phyloP scores from a whole-genome alignment of 2,797 vertebrate species.

The Phylloscopus collybita region DNA sequence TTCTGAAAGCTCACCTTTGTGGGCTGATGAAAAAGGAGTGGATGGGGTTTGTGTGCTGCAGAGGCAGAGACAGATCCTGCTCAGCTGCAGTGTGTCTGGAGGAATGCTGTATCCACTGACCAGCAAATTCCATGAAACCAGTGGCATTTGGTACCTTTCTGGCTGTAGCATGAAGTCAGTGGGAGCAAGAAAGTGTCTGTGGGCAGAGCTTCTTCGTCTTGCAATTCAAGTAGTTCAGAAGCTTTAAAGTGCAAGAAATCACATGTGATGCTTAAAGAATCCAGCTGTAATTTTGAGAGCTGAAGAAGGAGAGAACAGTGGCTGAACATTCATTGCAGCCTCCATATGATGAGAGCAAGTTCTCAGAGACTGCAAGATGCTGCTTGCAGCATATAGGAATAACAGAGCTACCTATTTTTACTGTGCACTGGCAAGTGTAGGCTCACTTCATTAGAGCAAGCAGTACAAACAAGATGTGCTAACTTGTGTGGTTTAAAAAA shows the following conservation, averaged over 20 bases:
- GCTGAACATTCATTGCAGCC: background rate
- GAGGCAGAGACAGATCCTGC: background rate
- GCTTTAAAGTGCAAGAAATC: conserved; percentile 51
- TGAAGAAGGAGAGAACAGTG: conserved; percentile 5
- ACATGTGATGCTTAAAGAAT: conserved; percentile 24
- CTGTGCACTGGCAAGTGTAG: background rate
- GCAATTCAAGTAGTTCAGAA: conserved; percentile 51
- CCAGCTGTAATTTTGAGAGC: conserved; percentile 43
- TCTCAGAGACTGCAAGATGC: background rate
- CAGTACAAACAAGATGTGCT: background rate
- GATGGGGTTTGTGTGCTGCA: background rate
- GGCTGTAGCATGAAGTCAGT: background rate
- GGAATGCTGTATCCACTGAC: background rate
- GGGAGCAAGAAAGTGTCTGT: conserved; percentile 1
- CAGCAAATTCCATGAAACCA: background rate
- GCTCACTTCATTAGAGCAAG: conserved; percentile 4
- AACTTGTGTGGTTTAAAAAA: background rate
- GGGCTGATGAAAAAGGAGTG: background rate
- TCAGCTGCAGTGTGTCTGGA: background rate
- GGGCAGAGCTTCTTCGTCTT: conserved; percentile 39
- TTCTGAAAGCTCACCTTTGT: background rate
- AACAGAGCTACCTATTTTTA: conserved; percentile 1
- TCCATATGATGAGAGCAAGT: background rate
- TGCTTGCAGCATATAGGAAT: background rate
- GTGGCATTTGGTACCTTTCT: background rate